Conservation (phyloP, 2,888 invertebrate genomes). For the Nymphalis c-album region DNA sequence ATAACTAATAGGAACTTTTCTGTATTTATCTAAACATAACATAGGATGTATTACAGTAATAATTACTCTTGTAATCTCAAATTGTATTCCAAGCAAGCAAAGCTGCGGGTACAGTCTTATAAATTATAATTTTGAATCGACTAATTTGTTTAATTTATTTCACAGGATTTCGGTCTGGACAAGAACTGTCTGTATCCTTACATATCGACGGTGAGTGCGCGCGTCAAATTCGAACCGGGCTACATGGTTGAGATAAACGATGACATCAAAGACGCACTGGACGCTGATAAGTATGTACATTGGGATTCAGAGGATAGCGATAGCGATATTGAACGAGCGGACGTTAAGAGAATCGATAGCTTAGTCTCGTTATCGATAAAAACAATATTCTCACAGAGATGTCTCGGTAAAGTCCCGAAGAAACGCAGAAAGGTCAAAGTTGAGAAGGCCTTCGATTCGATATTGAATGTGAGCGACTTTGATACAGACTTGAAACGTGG, state of each 20-base stretch:
- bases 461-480: constrained; percentile 40
- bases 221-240: constrained; percentile 52
- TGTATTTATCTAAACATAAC: no score
- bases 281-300: constrained; percentile 52
- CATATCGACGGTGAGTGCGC: constrained; percentile 30
- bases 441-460: constrained; percentile 43
- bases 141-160: constrained; percentile 25
- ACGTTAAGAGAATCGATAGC: constrained; percentile 42
- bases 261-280: constrained; percentile 50
- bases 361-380: constrained; percentile 55
- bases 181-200: constrained; percentile 58
- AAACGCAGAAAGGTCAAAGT: constrained; percentile 49
- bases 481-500: constrained; percentile 45
- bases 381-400: constrained; percentile 57
- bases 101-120: no score
- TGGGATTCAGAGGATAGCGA: constrained; percentile 59
- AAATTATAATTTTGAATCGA: background rate
- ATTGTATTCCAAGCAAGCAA: no score
- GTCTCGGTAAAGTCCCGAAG: constrained; percentile 57
- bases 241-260: constrained; percentile 60
- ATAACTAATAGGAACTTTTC: no score
- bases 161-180: constrained; percentile 64
- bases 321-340: constrained; percentile 25
- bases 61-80: no score
- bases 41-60: no score